Percentiles rank a stretch among this genome's conserved stretches.
Evolutionary conservation across 2,888 invertebrate species (phyloP).

Genomic region (Amphipyra tragopoginis): DNA sequence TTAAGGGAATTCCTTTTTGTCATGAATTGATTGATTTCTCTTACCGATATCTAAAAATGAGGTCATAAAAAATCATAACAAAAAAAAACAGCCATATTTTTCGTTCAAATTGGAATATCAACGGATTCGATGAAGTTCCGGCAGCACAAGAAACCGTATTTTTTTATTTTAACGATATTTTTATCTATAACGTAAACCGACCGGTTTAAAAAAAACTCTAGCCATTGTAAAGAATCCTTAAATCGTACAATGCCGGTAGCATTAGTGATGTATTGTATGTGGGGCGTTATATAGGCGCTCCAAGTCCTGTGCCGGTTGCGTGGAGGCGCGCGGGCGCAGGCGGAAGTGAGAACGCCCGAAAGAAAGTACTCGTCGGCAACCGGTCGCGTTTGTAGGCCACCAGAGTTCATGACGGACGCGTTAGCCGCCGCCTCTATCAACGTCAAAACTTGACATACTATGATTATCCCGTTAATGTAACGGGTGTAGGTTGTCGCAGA

Average conservation of each 20-base stretch:
- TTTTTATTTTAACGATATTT: too few species aligned
- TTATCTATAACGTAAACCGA: too few species aligned
- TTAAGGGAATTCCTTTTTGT: too few species aligned
- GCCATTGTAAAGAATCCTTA: not conserved
- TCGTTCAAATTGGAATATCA: too few species aligned
- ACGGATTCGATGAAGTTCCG: too few species aligned
- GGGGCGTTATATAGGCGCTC: conserved; percentile 65
- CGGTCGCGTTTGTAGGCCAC: conserved; percentile 86
- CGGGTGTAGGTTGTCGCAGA: conserved; percentile 17
- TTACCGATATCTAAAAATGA: too few species aligned
- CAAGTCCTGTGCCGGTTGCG: conserved; percentile 82
- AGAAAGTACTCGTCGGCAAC: conserved; percentile 85
- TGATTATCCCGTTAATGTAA: conserved; percentile 53
- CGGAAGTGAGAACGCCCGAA: conserved; percentile 88
- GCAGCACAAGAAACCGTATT: too few species aligned
- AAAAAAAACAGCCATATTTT: too few species aligned
- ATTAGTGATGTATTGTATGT: conserved; percentile 37
- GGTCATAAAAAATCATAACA: too few species aligned
- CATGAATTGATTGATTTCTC: too few species aligned
- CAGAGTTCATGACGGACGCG: conserved; percentile 61
- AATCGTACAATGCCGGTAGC: not conserved
- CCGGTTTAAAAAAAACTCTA: not conserved
- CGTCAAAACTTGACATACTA: conserved; percentile 62
- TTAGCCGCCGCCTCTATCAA: conserved; percentile 50
- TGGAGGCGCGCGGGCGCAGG: conserved; percentile 82